A percentile compares a stretch with the other conserved stretches of the same genome.
These are phyloP conservation scores for Agrochola macilenta DNA, from an alignment of 2,888 invertebrate genomes.

Conservation along the genomic window DNA sequence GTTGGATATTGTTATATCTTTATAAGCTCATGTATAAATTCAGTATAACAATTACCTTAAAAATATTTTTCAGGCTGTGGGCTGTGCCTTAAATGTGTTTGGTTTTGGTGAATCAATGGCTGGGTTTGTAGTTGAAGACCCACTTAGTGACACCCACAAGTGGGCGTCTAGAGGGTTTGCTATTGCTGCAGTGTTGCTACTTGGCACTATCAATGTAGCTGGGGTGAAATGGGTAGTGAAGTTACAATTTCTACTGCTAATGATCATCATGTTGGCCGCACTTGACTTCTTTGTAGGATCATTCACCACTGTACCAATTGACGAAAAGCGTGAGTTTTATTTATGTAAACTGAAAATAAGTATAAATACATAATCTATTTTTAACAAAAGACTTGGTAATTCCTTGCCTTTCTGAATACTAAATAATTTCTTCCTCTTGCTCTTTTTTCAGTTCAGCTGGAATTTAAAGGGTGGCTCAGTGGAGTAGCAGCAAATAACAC, in stretches of 20 bases:
- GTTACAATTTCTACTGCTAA: conserved; percentile 96
- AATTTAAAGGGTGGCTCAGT: conserved; percentile 96
- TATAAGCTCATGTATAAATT: background rate
- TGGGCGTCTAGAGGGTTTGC: conserved; percentile 97
- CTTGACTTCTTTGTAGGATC: conserved; percentile 98
- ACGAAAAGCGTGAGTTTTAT: conserved; percentile 85
- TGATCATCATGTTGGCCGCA: conserved; percentile 96
- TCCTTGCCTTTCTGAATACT: background rate
- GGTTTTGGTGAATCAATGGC: conserved; percentile 99
- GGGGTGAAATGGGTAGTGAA: conserved; percentile 99
- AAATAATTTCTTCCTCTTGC: background rate
- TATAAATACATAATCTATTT: background rate
- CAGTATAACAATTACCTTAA: background rate
- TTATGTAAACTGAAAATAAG: background rate
- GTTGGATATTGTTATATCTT: background rate
- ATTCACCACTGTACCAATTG: conserved; percentile 92
- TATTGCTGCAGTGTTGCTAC: conserved; percentile 95
- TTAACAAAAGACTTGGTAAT: background rate
- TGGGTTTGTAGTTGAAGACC: conserved; percentile 93
- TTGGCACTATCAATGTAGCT: conserved; percentile 97
- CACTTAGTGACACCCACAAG: conserved; percentile 81
- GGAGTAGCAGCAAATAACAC: conserved; percentile 95
- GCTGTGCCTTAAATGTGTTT: conserved; percentile 98
- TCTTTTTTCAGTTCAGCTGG: conserved; percentile 76
- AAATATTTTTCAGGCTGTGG: conserved; percentile 93